Conservation (phyloP, 1,140 invertebrate genomes). For the Charaxes varanes region DNA sequence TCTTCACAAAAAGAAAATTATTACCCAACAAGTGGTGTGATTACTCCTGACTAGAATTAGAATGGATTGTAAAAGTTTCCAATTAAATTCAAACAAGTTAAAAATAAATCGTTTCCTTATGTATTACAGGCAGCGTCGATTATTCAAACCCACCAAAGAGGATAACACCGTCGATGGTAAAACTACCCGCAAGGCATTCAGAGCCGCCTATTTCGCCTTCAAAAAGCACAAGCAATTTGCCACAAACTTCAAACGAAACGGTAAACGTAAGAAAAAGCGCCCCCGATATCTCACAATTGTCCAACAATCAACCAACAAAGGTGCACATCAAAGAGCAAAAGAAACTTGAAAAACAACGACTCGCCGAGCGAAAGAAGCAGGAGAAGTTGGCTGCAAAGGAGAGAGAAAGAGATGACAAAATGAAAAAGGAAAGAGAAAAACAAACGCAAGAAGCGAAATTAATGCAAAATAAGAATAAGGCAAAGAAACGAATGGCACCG, state of each 20-base stretch:
- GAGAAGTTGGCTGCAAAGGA: conserved; percentile 30
- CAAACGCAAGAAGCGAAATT: conserved; percentile 24
- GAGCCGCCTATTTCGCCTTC: conserved; percentile 20
- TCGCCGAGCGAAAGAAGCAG: conserved; percentile 38
- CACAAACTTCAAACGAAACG: conserved; percentile 16
- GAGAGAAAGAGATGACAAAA: conserved; percentile 32
- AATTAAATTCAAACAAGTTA: too few relatives aligned
- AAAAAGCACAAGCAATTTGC: conserved; percentile 43
- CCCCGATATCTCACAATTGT: conserved; percentile 25
- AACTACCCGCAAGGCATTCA: conserved; percentile 22
- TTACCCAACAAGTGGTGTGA: too few relatives aligned
- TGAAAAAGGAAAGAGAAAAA: conserved; percentile 36
- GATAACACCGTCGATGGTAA: conserved; percentile 36
- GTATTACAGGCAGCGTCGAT: conserved; percentile 32
- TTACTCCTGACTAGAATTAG: too few relatives aligned
- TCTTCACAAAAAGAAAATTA: too few relatives aligned
- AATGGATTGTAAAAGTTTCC: too few relatives aligned
- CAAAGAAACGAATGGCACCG: conserved; percentile 26
- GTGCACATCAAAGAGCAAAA: conserved; percentile 40
- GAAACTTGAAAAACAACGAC: conserved; percentile 37
- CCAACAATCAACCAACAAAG: conserved; percentile 23
- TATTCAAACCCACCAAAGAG: conserved; percentile 26
- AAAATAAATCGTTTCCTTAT: conserved; percentile 3
- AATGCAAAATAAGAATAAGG: conserved; percentile 25
- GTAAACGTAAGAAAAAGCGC: conserved; percentile 16